These are phyloP conservation scores for Arrhamphus sclerolepis DNA, from an alignment of 2,797 vertebrate species.

Conservation along the genomic window DNA sequence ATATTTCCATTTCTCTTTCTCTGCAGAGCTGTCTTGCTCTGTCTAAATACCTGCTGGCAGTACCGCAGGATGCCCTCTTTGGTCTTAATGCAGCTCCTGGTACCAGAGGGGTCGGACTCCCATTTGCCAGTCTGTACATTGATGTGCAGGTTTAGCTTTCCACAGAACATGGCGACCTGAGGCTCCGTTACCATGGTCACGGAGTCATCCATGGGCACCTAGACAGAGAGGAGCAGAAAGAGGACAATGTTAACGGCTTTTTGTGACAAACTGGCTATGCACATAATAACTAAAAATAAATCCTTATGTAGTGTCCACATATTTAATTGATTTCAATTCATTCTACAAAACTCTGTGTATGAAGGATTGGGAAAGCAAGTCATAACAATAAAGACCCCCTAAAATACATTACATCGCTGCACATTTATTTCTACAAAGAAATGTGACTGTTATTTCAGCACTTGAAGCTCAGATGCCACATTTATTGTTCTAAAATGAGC, in stretches of 20 bases:
- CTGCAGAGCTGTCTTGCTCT: slow-evolving; percentile 1
- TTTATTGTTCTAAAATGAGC: too few species aligned
- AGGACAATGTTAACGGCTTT: slow-evolving; percentile 6
- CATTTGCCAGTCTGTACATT: slow-evolving; percentile 97
- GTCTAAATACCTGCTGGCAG: slow-evolving; percentile 88
- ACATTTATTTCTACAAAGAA: too few species aligned
- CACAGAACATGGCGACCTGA: slow-evolving; percentile 98
- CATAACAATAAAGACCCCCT: too few species aligned
- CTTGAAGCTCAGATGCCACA: too few species aligned
- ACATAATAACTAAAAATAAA: background rate
- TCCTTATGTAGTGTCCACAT: background rate
- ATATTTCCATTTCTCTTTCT: background rate
- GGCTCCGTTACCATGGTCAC: slow-evolving; percentile 88
- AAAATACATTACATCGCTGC: too few species aligned
- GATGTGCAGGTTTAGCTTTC: slow-evolving; percentile 97
- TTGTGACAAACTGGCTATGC: background rate
- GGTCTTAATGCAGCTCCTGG: slow-evolving; percentile 90
- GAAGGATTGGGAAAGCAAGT: too few species aligned
- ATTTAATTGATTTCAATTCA: too few species aligned
- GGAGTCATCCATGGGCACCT: slow-evolving; percentile 80
- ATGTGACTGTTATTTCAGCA: too few species aligned
- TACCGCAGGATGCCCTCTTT: slow-evolving; percentile 96
- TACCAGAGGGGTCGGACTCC: slow-evolving; percentile 91
- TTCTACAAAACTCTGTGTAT: too few species aligned
- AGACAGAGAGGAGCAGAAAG: slow-evolving; percentile 31